phyloP scores from a whole-genome alignment of 2,888 invertebrate species.

The Dasysyrphus tricinctus region DNA sequence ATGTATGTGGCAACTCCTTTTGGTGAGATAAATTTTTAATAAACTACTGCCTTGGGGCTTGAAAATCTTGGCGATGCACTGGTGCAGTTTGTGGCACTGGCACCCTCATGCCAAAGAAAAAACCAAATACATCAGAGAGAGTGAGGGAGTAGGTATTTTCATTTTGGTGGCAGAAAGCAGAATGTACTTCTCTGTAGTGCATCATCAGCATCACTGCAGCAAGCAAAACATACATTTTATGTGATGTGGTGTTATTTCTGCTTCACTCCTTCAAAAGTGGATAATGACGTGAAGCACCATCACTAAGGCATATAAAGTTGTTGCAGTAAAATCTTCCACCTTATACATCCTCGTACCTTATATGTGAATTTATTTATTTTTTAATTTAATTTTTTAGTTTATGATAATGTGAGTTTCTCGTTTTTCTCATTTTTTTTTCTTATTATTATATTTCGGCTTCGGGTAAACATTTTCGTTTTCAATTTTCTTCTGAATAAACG shows the following conservation, averaged over 20 bases:
- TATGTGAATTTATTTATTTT: slow-evolving; percentile 38
- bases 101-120: slow-evolving; percentile 10
- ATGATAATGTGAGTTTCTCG: slow-evolving; percentile 1
- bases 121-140: not conserved
- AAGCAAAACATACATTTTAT: not conserved
- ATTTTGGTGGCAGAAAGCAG: not conserved
- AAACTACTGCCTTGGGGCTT: slow-evolving; percentile 34
- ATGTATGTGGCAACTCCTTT: slow-evolving; percentile 9
- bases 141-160: not conserved
- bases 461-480: slow-evolving; percentile 18
- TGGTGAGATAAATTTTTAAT: slow-evolving; percentile 46
- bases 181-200: slow-evolving; percentile 7
- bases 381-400: slow-evolving; percentile 29
- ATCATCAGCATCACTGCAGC: not conserved
- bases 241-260: slow-evolving; percentile 9
- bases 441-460: slow-evolving; percentile 8
- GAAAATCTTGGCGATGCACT: slow-evolving; percentile 30
- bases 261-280: slow-evolving; percentile 30
- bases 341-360: not conserved
- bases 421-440: not conserved
- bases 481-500: slow-evolving; percentile 24
- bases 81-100: slow-evolving; percentile 28
- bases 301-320: not conserved
- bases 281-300: slow-evolving; percentile 19
- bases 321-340: not conserved